phyloP scores from a whole-genome alignment of 35 echinoderm and acorn worm genomes.

The Stichopus chloronotus region DNA sequence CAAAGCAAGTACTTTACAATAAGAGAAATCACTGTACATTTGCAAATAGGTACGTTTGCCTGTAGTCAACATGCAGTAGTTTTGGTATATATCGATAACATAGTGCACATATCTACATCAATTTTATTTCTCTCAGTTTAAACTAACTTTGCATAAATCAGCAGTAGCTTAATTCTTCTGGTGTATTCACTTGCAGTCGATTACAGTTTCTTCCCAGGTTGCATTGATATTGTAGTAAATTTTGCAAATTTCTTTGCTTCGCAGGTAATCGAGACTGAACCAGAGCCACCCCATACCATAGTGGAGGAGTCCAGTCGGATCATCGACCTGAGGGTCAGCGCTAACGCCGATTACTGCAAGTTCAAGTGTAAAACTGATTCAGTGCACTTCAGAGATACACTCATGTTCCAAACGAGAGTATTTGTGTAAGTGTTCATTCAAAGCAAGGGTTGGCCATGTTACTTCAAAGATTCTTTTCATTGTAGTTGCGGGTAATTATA shows the following conservation, averaged over 20 bases:
- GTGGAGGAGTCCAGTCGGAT: conserved; percentile 77
- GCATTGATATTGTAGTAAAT: no score
- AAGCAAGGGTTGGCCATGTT: no score
- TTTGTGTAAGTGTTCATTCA: conserved; percentile 77
- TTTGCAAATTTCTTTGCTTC: no score
- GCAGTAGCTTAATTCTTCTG: background rate
- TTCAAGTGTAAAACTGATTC: conserved; percentile 96
- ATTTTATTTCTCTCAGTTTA: background rate
- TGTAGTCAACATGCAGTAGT: no score
- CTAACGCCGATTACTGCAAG: conserved; percentile 90
- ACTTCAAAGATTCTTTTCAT: no score
- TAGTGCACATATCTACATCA: no score
- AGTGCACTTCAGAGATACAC: conserved; percentile 95
- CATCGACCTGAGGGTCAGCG: conserved; percentile 89
- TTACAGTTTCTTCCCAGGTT: background rate
- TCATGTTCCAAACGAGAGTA: conserved; percentile 98
- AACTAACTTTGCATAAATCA: background rate
- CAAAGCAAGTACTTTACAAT: no score
- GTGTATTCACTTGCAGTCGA: background rate
- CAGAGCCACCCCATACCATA: conserved; percentile 75
- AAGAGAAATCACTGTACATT: no score
- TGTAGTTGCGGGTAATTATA: no score
- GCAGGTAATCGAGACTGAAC: conserved; percentile 96
- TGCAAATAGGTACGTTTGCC: no score
- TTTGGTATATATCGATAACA: no score